A percentile compares a stretch with the other conserved stretches of the same genome.
Evolutionary conservation across 2,888 invertebrate genomes (phyloP).

Genomic region (Drosophila putrida): DNA sequence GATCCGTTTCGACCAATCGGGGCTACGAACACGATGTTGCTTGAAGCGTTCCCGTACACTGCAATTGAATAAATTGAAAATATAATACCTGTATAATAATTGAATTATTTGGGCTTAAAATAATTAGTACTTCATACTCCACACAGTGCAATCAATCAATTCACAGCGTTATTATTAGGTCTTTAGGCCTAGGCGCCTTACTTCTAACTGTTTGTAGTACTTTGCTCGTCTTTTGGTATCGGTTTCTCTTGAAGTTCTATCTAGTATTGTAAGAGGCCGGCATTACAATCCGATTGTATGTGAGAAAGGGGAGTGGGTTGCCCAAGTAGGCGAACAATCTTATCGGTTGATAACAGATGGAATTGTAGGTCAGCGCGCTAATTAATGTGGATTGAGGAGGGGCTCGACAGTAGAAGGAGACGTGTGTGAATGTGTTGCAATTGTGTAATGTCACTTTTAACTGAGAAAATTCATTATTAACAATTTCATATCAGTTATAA

Average conservation of each 20-base stretch:
- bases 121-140: constrained; percentile 36
- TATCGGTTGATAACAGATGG: constrained; percentile 49
- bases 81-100: not conserved
- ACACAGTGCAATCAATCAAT: constrained; percentile 26
- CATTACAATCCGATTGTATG: constrained; percentile 11
- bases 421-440: constrained; percentile 28
- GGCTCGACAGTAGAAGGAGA: not conserved
- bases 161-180: constrained; percentile 11
- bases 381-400: constrained; percentile 28
- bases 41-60: constrained; percentile 85
- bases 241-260: constrained; percentile 19
- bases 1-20: constrained; percentile 85
- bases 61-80: constrained; percentile 30
- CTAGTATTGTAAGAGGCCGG: not conserved
- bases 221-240: not conserved
- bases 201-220: constrained; percentile 22
- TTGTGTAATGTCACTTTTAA: constrained; percentile 10
- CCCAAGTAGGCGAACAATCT: constrained; percentile 41
- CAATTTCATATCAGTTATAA: constrained; percentile 14
- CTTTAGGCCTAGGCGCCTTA: constrained; percentile 20
- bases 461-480: constrained; percentile 21
- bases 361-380: constrained; percentile 57
- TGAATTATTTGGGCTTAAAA: constrained; percentile 5
- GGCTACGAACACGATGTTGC: constrained; percentile 84
- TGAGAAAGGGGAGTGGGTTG: constrained; percentile 4